A percentile compares a stretch with the other conserved stretches of the same genome.
Conservation (phyloP, 2,113 vertebrate species). For the Emydura subglobosa region DNA sequence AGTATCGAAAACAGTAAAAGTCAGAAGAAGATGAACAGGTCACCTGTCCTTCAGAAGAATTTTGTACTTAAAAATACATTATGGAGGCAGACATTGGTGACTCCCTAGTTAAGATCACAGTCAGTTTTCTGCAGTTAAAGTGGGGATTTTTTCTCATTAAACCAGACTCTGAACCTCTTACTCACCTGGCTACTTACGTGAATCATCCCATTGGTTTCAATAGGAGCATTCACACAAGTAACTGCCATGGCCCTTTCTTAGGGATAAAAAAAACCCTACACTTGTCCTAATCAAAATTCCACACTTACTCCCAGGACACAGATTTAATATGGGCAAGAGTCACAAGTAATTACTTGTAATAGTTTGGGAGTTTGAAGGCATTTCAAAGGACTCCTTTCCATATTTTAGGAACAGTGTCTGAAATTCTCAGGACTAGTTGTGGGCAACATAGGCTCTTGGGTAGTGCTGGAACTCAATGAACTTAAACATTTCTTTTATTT, state of each 20-base stretch:
- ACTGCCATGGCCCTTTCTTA: not conserved
- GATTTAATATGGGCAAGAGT: constrained; percentile 23
- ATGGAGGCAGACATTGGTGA: not conserved
- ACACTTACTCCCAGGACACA: not conserved
- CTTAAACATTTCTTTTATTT: constrained; percentile 48
- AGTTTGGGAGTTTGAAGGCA: constrained; percentile 39
- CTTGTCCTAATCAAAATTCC: not conserved
- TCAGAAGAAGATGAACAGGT: constrained; percentile 62
- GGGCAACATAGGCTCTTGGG: not conserved
- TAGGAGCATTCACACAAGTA: not conserved
- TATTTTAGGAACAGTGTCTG: not conserved
- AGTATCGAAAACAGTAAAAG: constrained; percentile 68
- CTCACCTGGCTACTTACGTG: not conserved
- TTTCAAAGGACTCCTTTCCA: not conserved
- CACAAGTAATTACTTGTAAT: constrained; percentile 32
- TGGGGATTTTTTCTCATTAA: not conserved
- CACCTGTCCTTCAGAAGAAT: constrained; percentile 69
- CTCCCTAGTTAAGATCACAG: constrained; percentile 6
- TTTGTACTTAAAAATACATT: constrained; percentile 71
- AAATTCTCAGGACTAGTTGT: not conserved
- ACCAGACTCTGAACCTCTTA: not conserved
- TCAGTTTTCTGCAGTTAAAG: not conserved
- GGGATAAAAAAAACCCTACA: not conserved
- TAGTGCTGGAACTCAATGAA: not conserved
- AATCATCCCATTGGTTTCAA: not conserved